Percentiles rank a stretch among this genome's conserved stretches.
phyloP scores from a whole-genome alignment of 2,888 invertebrate species.

The Adelphocoris suturalis region DNA sequence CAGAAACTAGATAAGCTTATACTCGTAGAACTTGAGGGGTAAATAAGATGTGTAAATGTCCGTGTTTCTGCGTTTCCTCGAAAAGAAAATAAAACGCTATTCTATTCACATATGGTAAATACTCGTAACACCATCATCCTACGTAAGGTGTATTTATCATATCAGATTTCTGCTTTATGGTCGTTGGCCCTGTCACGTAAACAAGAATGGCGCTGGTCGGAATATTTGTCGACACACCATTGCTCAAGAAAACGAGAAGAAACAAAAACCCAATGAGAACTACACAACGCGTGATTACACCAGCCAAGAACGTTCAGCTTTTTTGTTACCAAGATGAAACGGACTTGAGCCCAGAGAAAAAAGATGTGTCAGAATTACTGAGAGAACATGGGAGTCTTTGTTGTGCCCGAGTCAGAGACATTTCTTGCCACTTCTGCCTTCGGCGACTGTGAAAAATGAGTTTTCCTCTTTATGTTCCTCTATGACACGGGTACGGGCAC shows the following conservation, averaged over 20 bases:
- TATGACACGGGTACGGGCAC: neutral
- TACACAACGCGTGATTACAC: constrained; percentile 19
- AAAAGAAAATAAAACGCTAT: too few species aligned
- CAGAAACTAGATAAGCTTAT: too few species aligned
- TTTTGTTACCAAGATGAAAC: neutral
- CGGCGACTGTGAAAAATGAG: constrained; percentile 28
- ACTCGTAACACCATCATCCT: too few species aligned
- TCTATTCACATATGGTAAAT: too few species aligned
- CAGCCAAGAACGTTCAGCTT: constrained; percentile 11
- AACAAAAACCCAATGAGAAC: neutral
- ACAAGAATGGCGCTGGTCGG: neutral
- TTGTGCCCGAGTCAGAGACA: neutral
- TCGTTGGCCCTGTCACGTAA: neutral
- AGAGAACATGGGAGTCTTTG: neutral
- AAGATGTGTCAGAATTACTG: neutral
- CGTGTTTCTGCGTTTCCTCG: too few species aligned
- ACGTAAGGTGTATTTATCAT: too few species aligned
- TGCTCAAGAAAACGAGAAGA: neutral
- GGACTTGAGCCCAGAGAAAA: neutral
- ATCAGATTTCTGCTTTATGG: too few species aligned
- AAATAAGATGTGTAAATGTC: too few species aligned
- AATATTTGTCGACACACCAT: neutral
- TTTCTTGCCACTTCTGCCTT: constrained; percentile 20
- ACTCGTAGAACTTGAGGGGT: too few species aligned
- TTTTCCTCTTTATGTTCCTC: neutral